Percentiles rank a stretch among this genome's conserved stretches.
phyloP scores from a whole-genome alignment of 2,797 vertebrate genomes.

The Parotocinclus haroldoi region DNA sequence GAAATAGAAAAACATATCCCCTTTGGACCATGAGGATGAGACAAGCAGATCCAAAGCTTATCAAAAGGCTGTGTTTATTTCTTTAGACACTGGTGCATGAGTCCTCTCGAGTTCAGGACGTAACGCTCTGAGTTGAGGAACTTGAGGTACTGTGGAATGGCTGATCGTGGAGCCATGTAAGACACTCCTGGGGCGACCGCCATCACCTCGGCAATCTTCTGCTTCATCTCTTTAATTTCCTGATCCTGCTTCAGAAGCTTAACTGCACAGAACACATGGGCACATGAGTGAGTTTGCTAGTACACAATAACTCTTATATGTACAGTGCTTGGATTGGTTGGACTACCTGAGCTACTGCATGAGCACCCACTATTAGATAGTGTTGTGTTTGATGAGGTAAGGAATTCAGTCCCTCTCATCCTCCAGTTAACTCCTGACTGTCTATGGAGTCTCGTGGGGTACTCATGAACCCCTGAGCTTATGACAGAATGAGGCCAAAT shows the following conservation, averaged over 20 bases:
- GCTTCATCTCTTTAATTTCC: constrained; percentile 79
- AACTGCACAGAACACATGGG: constrained; percentile 54
- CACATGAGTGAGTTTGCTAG: background rate
- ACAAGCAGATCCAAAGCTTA: constrained; percentile 14
- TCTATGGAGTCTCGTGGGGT: too few relatives aligned
- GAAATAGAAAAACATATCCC: constrained; percentile 3
- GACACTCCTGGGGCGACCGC: constrained; percentile 75
- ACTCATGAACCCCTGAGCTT: too few relatives aligned
- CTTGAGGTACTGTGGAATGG: constrained; percentile 78
- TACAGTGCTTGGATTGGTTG: too few relatives aligned
- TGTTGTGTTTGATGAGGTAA: too few relatives aligned
- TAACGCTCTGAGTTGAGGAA: constrained; percentile 77
- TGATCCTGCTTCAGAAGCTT: constrained; percentile 75
- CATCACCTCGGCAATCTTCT: constrained; percentile 81
- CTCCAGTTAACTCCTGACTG: too few relatives aligned
- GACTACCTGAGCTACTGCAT: too few relatives aligned
- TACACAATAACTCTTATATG: too few relatives aligned
- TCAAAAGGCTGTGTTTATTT: constrained; percentile 55
- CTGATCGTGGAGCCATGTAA: constrained; percentile 67
- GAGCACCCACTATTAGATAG: too few relatives aligned
- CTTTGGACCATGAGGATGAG: constrained; percentile 5
- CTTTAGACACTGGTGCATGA: constrained; percentile 83
- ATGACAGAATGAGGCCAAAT: too few relatives aligned
- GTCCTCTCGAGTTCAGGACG: constrained; percentile 72
- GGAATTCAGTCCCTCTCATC: too few relatives aligned